Conservation (phyloP, 92 coral and sea anemone species). For the Epizoanthus ramosus region DNA sequence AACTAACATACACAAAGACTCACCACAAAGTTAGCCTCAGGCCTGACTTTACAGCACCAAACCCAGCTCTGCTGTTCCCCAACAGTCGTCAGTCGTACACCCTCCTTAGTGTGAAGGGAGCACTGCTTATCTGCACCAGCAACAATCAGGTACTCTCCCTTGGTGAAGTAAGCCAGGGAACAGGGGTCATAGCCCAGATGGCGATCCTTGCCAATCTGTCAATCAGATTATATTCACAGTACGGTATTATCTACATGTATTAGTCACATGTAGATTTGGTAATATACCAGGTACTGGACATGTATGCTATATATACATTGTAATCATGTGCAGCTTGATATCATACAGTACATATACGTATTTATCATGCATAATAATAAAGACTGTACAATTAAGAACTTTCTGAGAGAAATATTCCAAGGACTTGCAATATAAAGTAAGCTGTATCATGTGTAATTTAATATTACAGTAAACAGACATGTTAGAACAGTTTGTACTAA, state of each 20-base stretch:
- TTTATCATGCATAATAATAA: too few species aligned
- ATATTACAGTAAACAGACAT: too few species aligned
- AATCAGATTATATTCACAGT: background rate
- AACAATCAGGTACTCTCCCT: constrained; percentile 91
- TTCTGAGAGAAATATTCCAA: too few species aligned
- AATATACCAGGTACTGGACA: too few species aligned
- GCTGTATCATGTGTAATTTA: too few species aligned
- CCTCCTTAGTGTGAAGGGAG: constrained; percentile 93
- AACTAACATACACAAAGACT: constrained; percentile 19
- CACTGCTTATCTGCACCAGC: constrained; percentile 98
- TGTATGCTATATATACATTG: too few species aligned
- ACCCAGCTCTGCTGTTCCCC: constrained; percentile 99
- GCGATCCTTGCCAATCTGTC: constrained; percentile 95
- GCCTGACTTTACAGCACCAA: constrained; percentile 96
- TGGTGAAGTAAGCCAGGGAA: constrained; percentile 85
- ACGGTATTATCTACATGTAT: too few species aligned
- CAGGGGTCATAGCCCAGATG: constrained; percentile 96
- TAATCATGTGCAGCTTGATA: background rate
- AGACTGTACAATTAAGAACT: too few species aligned
- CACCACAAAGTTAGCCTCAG: constrained; percentile 96
- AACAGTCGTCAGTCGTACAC: constrained; percentile 79
- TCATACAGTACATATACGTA: background rate
- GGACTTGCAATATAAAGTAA: too few species aligned
- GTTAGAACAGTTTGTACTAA: too few species aligned
- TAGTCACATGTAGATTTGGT: too few species aligned